A percentile compares a stretch with the other conserved stretches of the same genome.
These are phyloP conservation scores for Chlorodrepanis virens DNA, from an alignment of 2,113 vertebrate genomes.

Conservation along the genomic window DNA sequence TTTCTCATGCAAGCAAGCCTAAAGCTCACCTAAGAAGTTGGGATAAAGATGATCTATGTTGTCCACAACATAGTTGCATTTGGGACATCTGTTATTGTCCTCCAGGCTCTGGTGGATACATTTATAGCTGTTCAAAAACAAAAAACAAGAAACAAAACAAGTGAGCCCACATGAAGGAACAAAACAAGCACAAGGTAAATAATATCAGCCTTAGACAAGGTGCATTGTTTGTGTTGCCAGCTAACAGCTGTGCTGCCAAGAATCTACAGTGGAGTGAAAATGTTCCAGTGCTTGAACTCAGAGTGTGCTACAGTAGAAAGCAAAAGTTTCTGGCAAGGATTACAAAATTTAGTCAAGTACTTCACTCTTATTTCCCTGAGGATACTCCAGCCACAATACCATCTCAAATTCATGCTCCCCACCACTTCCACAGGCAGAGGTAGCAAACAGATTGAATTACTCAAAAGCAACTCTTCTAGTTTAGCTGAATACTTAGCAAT, in stretches of 20 bases:
- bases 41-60: slow-evolving; percentile 98
- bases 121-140: slow-evolving; percentile 83
- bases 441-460: neutral
- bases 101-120: slow-evolving; percentile 98
- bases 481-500: neutral
- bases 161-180: neutral
- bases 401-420: neutral
- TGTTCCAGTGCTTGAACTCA: neutral
- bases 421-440: neutral
- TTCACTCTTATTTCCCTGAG: neutral
- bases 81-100: slow-evolving; percentile 97
- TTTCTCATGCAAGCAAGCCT: neutral
- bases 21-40: slow-evolving; percentile 94
- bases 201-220: neutral
- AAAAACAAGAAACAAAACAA: neutral
- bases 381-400: neutral
- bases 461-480: neutral
- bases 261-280: neutral
- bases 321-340: neutral
- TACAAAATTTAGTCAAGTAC: neutral
- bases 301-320: neutral
- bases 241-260: neutral
- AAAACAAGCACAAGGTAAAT: neutral
- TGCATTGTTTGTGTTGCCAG: neutral
- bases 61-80: slow-evolving; percentile 98